These are phyloP conservation scores for Hyperoplus lanceolatus DNA, from an alignment of 2,797 vertebrate species.

Conservation along the genomic window DNA sequence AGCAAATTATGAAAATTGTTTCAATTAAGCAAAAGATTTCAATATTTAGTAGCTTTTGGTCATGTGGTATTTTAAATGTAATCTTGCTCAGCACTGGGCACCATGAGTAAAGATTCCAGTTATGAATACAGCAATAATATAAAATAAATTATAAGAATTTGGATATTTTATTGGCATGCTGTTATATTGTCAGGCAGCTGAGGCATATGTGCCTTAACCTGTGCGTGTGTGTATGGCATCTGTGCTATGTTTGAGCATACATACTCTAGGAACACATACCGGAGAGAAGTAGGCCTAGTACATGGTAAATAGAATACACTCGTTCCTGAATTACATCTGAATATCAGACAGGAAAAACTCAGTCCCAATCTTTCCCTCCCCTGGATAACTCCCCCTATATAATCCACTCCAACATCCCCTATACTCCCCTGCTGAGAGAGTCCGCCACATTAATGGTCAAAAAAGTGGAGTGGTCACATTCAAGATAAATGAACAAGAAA, in stretches of 20 bases:
- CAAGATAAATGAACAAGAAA: constrained; percentile 81
- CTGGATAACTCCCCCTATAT: constrained; percentile 35
- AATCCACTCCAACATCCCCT: constrained; percentile 53
- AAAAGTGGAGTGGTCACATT: constrained; percentile 85
- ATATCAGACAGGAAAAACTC: constrained; percentile 85
- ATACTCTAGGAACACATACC: constrained; percentile 63
- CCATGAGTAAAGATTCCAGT: constrained; percentile 33
- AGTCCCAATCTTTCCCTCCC: constrained; percentile 67
- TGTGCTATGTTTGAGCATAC: constrained; percentile 77
- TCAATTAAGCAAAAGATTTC: constrained; percentile 13
- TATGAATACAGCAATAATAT: constrained; percentile 37
- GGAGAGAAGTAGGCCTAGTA: constrained; percentile 57
- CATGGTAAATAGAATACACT: constrained; percentile 74
- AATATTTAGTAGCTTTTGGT: constrained; percentile 38
- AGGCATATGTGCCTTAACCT: constrained; percentile 53
- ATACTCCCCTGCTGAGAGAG: constrained; percentile 61
- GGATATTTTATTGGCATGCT: constrained; percentile 61
- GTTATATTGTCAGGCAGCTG: constrained; percentile 51
- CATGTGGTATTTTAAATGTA: constrained; percentile 27
- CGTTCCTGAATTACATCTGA: constrained; percentile 83
- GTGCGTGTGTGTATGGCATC: constrained; percentile 58
- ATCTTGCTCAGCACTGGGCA: constrained; percentile 30
- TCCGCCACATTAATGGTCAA: constrained; percentile 73
- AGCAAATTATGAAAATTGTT: constrained; percentile 23
- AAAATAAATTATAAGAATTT: constrained; percentile 44